These are phyloP conservation scores for Caranx ignobilis DNA, from an alignment of 2,113 vertebrate species.

Conservation along the genomic window DNA sequence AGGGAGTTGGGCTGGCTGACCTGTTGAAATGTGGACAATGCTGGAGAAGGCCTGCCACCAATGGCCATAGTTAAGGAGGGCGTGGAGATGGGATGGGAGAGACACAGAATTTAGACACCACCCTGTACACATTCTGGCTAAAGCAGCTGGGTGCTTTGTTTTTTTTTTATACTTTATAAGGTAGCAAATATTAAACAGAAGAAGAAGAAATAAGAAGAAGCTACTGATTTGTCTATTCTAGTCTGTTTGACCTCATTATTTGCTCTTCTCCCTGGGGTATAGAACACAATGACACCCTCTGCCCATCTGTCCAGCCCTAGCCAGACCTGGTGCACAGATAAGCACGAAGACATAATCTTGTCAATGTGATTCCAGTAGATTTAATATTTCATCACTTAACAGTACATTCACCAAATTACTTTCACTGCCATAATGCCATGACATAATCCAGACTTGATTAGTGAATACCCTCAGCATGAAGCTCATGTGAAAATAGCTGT, in stretches of 20 bases:
- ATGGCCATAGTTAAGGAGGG: constrained; percentile 41
- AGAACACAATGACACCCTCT: constrained; percentile 18
- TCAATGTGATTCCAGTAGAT: constrained; percentile 38
- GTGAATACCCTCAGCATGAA: constrained; percentile 5
- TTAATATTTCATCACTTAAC: constrained; percentile 63
- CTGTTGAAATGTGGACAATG: constrained; percentile 57
- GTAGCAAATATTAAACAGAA: not conserved
- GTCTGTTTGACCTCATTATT: constrained; percentile 16
- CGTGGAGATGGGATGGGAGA: constrained; percentile 30
- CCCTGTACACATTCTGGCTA: constrained; percentile 5
- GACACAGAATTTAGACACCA: constrained; percentile 39
- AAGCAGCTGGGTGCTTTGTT: not conserved
- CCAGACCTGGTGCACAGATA: not conserved
- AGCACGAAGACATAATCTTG: constrained; percentile 45
- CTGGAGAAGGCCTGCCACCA: constrained; percentile 42
- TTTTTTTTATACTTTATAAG: not conserved
- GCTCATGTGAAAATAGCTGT: constrained; percentile 10
- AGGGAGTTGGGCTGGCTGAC: constrained; percentile 44
- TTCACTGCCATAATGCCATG: constrained; percentile 32
- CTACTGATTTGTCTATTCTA: not conserved
- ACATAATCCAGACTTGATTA: constrained; percentile 59
- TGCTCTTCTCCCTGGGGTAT: constrained; percentile 6
- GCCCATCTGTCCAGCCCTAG: constrained; percentile 28
- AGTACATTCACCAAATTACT: constrained; percentile 62
- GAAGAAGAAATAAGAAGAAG: not conserved